These are phyloP conservation scores for Polypterus senegalus DNA, from an alignment of 2,113 vertebrate genomes.

Conservation along the genomic window DNA sequence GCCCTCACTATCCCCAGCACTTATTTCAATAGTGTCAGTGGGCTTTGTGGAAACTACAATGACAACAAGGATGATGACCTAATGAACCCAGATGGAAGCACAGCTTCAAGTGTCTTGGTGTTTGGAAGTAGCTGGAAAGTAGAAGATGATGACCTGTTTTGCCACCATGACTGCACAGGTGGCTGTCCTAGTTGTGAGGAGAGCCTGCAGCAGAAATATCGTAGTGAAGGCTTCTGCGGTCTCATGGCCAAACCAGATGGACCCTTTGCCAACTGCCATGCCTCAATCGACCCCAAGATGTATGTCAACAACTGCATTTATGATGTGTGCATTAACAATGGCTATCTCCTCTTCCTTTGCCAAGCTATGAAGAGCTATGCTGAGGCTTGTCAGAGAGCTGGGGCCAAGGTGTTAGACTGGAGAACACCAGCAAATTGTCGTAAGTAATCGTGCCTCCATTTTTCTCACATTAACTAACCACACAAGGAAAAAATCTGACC, in stretches of 20 bases:
- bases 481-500: too few species aligned
- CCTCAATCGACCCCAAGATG: slow-evolving; percentile 21
- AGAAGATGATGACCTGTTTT: slow-evolving; percentile 21
- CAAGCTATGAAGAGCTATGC: slow-evolving; percentile 37
- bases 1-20: slow-evolving; percentile 25
- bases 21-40: slow-evolving; percentile 30
- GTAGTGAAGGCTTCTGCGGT: slow-evolving; percentile 14
- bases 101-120: slow-evolving; percentile 8
- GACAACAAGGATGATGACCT: slow-evolving; percentile 30
- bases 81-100: slow-evolving; percentile 10
- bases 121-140: slow-evolving; percentile 25
- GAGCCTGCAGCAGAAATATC: slow-evolving; percentile 10
- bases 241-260: slow-evolving; percentile 19
- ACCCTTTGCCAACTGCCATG: slow-evolving; percentile 42
- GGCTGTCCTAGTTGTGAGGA: slow-evolving; percentile 17
- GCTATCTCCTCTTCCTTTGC: slow-evolving; percentile 32
- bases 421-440: slow-evolving; percentile 20
- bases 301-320: slow-evolving; percentile 47
- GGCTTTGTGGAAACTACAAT: slow-evolving; percentile 51
- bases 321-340: slow-evolving; percentile 39
- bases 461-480: too few species aligned
- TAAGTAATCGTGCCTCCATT: slow-evolving; percentile 16
- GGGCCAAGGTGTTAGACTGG: slow-evolving; percentile 21
- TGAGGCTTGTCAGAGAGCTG: slow-evolving; percentile 31
- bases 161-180: slow-evolving; percentile 21